phyloP scores from a whole-genome alignment of 2,888 invertebrate species.

The Drosophila histrio region DNA sequence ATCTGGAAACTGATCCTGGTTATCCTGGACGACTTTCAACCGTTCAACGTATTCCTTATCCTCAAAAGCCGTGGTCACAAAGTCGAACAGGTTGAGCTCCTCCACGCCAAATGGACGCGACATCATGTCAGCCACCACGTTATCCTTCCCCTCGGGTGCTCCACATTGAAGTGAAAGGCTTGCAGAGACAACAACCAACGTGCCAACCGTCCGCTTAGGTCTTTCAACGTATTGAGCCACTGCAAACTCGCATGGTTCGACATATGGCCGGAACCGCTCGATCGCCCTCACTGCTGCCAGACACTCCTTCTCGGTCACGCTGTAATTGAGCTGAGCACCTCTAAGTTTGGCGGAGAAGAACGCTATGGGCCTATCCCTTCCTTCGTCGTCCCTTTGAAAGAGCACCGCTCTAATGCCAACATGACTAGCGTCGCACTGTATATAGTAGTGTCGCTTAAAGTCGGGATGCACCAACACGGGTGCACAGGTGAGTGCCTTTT shows the following conservation, averaged over 20 bases:
- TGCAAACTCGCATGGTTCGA: background rate
- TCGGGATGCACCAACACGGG: background rate
- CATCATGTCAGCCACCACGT: background rate
- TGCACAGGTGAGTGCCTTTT: background rate
- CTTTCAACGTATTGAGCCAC: background rate
- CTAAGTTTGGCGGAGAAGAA: background rate
- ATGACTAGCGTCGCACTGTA: background rate
- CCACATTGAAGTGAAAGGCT: background rate
- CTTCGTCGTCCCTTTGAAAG: background rate
- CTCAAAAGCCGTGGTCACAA: no score
- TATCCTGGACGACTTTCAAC: no score
- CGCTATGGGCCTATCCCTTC: background rate
- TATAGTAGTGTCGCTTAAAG: background rate
- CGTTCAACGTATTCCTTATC: no score
- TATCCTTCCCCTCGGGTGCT: background rate
- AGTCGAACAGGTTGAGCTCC: no score
- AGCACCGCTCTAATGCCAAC: background rate
- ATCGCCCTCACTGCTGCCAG: background rate
- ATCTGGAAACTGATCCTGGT: no score
- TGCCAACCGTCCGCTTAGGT: background rate
- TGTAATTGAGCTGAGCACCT: background rate
- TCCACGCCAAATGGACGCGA: no score
- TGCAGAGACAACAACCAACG: background rate
- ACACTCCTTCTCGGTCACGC: background rate
- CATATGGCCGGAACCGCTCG: background rate